These are phyloP conservation scores for Hippopotamyrus pictus DNA, from an alignment of 2,797 vertebrate species.

Conservation along the genomic window DNA sequence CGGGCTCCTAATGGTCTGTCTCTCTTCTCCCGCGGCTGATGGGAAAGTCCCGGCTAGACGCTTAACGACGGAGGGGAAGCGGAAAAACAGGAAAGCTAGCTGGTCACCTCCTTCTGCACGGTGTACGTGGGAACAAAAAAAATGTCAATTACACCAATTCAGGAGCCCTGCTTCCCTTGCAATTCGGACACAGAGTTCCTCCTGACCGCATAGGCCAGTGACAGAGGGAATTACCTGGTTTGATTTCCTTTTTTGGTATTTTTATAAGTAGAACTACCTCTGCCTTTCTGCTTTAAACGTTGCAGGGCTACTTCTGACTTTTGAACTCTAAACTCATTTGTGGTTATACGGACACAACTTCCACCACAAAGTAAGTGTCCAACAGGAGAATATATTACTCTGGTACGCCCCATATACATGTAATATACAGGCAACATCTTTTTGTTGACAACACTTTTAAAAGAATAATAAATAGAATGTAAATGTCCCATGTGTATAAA, in stretches of 20 bases:
- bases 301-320: neutral
- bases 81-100: neutral
- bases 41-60: neutral
- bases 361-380: neutral
- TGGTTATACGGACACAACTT: neutral
- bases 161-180: neutral
- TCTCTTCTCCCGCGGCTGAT: neutral
- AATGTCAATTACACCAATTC: neutral
- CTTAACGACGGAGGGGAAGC: neutral
- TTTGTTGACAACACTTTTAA: neutral
- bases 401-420: neutral
- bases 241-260: neutral
- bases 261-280: neutral
- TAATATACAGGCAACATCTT: neutral
- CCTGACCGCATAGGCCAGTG: neutral
- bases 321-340: neutral
- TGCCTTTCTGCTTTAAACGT: neutral
- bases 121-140: neutral
- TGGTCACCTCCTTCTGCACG: neutral
- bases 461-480: neutral
- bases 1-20: neutral
- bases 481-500: neutral
- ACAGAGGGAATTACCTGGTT: constrained; percentile 4
- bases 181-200: neutral
- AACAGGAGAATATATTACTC: neutral